A percentile compares a stretch with the other conserved stretches of the same genome.
Evolutionary conservation across 2,888 invertebrate species (phyloP).

Genomic region (Dolichopus griseipennis): DNA sequence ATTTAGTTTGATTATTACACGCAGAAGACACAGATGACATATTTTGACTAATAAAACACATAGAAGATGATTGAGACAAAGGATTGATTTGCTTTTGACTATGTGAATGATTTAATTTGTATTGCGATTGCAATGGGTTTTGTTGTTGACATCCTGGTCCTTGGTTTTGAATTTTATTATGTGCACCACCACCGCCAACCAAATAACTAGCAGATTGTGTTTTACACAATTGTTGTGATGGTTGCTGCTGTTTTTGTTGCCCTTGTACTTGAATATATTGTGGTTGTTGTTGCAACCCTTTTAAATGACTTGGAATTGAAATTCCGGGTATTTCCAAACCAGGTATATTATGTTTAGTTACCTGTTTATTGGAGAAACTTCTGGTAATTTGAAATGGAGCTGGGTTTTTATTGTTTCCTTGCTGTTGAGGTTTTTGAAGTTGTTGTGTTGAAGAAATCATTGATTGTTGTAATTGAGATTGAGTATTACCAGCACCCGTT

Average conservation of each 20-base stretch:
- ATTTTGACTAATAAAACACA: conserved; percentile 1
- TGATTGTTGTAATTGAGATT: neutral
- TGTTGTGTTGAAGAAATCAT: neutral
- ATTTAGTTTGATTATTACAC: conserved; percentile 7
- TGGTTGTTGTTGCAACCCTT: conserved; percentile 22
- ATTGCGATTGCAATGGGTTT: neutral
- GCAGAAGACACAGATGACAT: conserved; percentile 6
- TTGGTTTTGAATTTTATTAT: neutral
- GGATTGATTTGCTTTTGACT: neutral
- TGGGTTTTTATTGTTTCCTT: neutral
- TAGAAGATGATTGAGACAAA: neutral
- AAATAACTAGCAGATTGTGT: conserved; percentile 10
- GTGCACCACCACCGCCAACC: neutral
- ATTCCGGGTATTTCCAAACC: neutral
- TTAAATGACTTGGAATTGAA: neutral
- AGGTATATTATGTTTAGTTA: neutral
- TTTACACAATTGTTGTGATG: conserved; percentile 21
- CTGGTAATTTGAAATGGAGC: neutral
- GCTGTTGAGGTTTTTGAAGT: neutral
- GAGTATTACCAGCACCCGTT: neutral
- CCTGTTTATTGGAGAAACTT: neutral
- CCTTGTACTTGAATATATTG: conserved; percentile 13
- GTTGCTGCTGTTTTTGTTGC: conserved; percentile 23
- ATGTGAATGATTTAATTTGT: neutral
- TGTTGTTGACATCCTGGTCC: neutral